These are phyloP conservation scores for Adela reaumurella DNA, from an alignment of 2,888 invertebrate species.

Conservation along the genomic window DNA sequence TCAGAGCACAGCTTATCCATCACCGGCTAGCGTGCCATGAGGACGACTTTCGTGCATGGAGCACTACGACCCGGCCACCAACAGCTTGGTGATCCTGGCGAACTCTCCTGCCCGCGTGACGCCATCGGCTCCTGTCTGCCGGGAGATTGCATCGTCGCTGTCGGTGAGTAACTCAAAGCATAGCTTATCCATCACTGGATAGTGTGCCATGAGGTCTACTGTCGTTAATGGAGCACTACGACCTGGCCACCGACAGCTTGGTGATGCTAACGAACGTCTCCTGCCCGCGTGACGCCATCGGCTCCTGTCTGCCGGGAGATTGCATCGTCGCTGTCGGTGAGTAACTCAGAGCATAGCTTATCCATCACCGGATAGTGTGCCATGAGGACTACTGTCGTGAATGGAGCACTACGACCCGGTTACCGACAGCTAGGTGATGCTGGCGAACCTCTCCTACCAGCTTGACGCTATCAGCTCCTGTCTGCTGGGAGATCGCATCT, in stretches of 20 bases:
- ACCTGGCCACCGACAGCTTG: slow-evolving; percentile 80
- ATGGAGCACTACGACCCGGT: slow-evolving; percentile 80
- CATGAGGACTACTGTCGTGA: slow-evolving; percentile 80
- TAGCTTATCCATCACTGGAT: no score
- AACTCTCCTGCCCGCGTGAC: slow-evolving; percentile 80
- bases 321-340: slow-evolving; percentile 76
- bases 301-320: slow-evolving; percentile 82
- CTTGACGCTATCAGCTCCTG: slow-evolving; percentile 89
- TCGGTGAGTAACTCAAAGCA: slow-evolving; percentile 75
- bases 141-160: slow-evolving; percentile 76
- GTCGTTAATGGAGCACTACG: slow-evolving; percentile 86
- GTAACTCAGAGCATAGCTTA: no score
- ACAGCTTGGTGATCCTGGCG: slow-evolving; percentile 84
- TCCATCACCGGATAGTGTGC: slow-evolving; percentile 69
- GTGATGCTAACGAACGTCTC: slow-evolving; percentile 79
- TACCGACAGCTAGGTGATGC: slow-evolving; percentile 83
- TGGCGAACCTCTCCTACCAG: slow-evolving; percentile 78
- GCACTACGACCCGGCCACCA: slow-evolving; percentile 73
- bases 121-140: slow-evolving; percentile 85
- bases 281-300: slow-evolving; percentile 83
- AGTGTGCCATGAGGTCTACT: slow-evolving; percentile 68
- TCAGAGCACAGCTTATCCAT: no score
- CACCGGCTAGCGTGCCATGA: slow-evolving; percentile 68
- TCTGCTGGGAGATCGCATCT: slow-evolving; percentile 75
- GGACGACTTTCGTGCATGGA: slow-evolving; percentile 89